phyloP scores from a whole-genome alignment of 2,888 invertebrate genomes.

The Neoascia interrupta region DNA sequence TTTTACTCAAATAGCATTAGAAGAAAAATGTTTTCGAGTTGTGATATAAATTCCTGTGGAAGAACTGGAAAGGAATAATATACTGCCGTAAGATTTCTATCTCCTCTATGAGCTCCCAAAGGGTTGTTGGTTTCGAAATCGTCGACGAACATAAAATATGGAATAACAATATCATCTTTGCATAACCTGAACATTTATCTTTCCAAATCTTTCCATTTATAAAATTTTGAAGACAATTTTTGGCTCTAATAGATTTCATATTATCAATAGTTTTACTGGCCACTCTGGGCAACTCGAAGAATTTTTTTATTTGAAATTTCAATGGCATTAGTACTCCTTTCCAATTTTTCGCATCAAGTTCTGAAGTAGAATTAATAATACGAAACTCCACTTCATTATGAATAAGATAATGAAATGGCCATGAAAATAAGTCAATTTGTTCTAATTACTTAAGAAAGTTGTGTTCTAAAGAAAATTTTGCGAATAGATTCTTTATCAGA shows the following conservation, averaged over 20 bases:
- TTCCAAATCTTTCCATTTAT: constrained; percentile 8
- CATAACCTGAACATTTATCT: neutral
- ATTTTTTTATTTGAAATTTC: too few relatives aligned
- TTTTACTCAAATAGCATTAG: constrained; percentile 9
- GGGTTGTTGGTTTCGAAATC: constrained; percentile 20
- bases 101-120: constrained; percentile 15
- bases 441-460: too few relatives aligned
- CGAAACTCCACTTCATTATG: too few relatives aligned
- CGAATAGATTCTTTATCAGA: too few relatives aligned
- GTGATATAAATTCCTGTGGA: constrained; percentile 2
- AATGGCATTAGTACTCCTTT: too few relatives aligned
- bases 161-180: constrained; percentile 8
- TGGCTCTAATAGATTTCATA: neutral
- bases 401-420: too few relatives aligned
- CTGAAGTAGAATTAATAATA: too few relatives aligned
- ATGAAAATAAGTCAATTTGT: too few relatives aligned
- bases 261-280: too few relatives aligned
- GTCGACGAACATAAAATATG: constrained; percentile 17
- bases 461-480: too few relatives aligned
- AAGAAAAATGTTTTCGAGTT: constrained; percentile 15
- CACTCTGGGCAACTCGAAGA: too few relatives aligned
- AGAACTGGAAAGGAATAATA: constrained; percentile 24
- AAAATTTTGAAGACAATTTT: neutral
- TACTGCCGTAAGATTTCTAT: constrained; percentile 9
- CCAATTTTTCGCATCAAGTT: too few relatives aligned